phyloP scores from a whole-genome alignment of 2,888 invertebrate species.

The Pristionchus exspectatus region DNA sequence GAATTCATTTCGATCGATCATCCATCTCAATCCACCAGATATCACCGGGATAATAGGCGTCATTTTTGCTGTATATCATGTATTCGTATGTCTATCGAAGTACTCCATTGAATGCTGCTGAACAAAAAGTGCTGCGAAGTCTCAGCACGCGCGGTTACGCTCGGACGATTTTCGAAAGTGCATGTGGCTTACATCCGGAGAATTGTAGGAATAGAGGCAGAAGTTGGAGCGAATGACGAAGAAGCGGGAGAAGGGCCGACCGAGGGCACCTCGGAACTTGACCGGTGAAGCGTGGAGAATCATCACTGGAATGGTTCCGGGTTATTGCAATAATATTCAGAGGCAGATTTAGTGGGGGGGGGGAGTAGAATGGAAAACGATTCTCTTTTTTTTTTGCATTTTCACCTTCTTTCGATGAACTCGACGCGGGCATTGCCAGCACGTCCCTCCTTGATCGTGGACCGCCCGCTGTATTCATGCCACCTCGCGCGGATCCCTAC shows the following conservation, averaged over 20 bases:
- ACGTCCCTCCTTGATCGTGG: slow-evolving; percentile 60
- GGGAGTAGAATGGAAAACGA: neutral
- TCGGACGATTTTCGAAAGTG: neutral
- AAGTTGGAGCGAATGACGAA: slow-evolving; percentile 76
- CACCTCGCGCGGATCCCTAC: slow-evolving; percentile 58
- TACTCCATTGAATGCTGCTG: neutral
- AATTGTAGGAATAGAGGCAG: slow-evolving; percentile 76
- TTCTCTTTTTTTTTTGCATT: no score
- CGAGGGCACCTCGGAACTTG: slow-evolving; percentile 69
- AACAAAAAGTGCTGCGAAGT: slow-evolving; percentile 22
- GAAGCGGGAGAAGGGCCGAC: slow-evolving; percentile 68
- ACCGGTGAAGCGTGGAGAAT: slow-evolving; percentile 53
- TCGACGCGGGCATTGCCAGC: slow-evolving; percentile 60
- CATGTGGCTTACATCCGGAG: slow-evolving; percentile 65
- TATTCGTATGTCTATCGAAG: no score
- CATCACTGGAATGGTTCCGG: neutral
- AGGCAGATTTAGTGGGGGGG: neutral
- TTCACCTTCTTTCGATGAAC: neutral
- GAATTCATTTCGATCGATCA: no score
- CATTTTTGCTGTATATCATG: no score
- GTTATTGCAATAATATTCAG: neutral
- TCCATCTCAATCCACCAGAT: no score
- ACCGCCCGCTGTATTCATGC: slow-evolving; percentile 59
- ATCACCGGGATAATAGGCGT: no score
- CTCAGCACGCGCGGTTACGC: neutral